A percentile compares a stretch with the other conserved stretches of the same genome.
Evolutionary conservation across 1,140 invertebrate species (phyloP).

Genomic region (Atopsyche davidsoni): DNA sequence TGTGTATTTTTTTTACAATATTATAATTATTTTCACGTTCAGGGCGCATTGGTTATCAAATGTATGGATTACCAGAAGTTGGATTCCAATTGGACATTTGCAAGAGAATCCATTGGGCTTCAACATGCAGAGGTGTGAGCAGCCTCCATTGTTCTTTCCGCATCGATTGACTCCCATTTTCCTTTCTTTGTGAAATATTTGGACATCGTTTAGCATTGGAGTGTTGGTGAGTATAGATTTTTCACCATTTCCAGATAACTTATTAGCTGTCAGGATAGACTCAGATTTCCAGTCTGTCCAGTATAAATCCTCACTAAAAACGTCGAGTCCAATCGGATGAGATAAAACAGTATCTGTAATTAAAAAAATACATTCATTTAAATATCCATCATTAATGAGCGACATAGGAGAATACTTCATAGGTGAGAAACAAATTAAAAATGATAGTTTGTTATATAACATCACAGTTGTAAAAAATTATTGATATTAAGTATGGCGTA

Average conservation of each 20-base stretch:
- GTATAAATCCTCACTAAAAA: conserved; percentile 78
- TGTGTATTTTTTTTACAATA: too few relatives aligned
- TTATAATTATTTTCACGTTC: too few relatives aligned
- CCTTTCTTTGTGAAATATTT: conserved; percentile 70
- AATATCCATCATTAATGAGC: neutral
- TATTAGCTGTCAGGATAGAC: conserved; percentile 71
- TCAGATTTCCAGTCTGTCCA: conserved; percentile 82
- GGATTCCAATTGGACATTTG: conserved; percentile 83
- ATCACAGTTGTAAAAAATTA: neutral
- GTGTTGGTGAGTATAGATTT: conserved; percentile 61
- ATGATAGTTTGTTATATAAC: neutral
- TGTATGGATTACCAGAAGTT: conserved; percentile 50
- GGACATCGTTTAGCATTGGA: conserved; percentile 75
- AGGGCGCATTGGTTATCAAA: too few relatives aligned
- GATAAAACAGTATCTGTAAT: conserved; percentile 52
- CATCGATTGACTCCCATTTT: conserved; percentile 55
- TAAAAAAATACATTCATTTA: conserved; percentile 15
- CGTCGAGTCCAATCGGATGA: conserved; percentile 81
- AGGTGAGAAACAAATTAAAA: neutral
- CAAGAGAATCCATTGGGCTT: conserved; percentile 67
- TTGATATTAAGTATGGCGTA: neutral
- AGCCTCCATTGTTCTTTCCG: conserved; percentile 73
- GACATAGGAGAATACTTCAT: neutral
- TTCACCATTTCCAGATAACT: conserved; percentile 61
- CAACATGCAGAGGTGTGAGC: conserved; percentile 85